Conservation (phyloP, 2,888 invertebrate species). For the Ctena decussata region DNA sequence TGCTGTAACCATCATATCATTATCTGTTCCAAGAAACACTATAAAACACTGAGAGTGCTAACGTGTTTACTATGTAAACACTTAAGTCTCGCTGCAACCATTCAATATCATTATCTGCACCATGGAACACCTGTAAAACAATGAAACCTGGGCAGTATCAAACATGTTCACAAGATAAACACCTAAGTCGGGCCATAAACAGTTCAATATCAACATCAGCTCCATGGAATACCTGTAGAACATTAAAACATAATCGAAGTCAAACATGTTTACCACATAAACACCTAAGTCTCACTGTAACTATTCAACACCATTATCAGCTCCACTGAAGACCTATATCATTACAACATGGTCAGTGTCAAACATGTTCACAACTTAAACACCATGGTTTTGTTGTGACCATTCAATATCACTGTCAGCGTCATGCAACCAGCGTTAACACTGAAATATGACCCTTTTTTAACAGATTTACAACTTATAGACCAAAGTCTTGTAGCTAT, state of each 20-base stretch:
- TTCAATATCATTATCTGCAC: conserved; percentile 94
- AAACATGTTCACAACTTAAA: no score
- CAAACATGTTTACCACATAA: no score
- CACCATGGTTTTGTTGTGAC: no score
- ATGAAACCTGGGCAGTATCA: conserved; percentile 94
- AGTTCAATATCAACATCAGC: conserved; percentile 94
- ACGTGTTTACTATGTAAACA: no score
- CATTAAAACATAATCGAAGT: neutral
- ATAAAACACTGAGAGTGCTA: no score
- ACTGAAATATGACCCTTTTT: no score
- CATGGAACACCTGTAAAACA: conserved; percentile 93
- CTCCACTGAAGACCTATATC: conserved; percentile 95
- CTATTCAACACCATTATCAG: conserved; percentile 96
- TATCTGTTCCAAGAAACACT: no score
- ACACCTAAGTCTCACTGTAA: conserved; percentile 97
- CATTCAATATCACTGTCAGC: no score
- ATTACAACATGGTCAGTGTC: no score
- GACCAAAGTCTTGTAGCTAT: conserved; percentile 98
- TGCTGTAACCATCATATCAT: no score
- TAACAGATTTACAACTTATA: no score
- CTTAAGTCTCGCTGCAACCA: conserved; percentile 99
- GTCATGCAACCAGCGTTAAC: no score
- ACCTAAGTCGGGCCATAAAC: conserved; percentile 98
- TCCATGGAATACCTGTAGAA: conserved; percentile 94
- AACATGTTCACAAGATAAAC: conserved; percentile 98